phyloP scores from a whole-genome alignment of 1,140 invertebrate genomes.

The Brachionus asplanchnoidis region DNA sequence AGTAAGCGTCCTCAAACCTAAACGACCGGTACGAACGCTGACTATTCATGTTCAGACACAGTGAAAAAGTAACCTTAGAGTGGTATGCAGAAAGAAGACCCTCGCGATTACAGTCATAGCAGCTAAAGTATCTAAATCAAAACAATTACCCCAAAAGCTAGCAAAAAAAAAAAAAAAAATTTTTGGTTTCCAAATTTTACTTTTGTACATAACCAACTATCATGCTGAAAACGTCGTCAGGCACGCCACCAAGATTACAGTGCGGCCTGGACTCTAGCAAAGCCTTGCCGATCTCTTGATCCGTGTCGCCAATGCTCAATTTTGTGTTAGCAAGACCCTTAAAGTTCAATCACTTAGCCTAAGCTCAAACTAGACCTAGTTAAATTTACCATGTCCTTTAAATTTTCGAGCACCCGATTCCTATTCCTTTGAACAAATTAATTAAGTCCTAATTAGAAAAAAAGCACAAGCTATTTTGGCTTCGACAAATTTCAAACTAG shows the following conservation, averaged over 20 bases:
- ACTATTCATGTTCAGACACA: not conserved
- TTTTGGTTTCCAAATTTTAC: not conserved
- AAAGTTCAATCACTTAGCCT: not conserved
- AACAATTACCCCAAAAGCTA: not conserved
- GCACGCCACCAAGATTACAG: not conserved
- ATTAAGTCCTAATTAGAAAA: not conserved
- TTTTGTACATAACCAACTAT: not conserved
- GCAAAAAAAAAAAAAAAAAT: not conserved
- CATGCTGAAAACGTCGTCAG: slow-evolving; percentile 11
- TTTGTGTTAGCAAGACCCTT: slow-evolving; percentile 15
- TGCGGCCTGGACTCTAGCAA: not conserved
- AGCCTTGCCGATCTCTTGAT: not conserved
- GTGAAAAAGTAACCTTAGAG: not conserved
- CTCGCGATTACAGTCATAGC: slow-evolving; percentile 13
- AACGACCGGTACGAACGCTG: not conserved
- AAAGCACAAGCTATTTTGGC: not conserved
- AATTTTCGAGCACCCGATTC: not conserved
- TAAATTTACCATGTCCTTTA: slow-evolving; percentile 16
- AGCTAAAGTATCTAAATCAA: slow-evolving; percentile 37
- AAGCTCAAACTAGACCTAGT: not conserved
- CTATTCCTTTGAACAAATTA: not conserved
- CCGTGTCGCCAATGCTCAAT: slow-evolving; percentile 9
- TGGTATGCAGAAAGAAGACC: slow-evolving; percentile 8
- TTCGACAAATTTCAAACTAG: not conserved
- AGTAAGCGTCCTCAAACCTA: slow-evolving; percentile 20